A percentile compares a stretch with the other conserved stretches of the same genome.
Conservation (phyloP, 2,113 vertebrate genomes). For the Apistogramma diplotaenia region DNA sequence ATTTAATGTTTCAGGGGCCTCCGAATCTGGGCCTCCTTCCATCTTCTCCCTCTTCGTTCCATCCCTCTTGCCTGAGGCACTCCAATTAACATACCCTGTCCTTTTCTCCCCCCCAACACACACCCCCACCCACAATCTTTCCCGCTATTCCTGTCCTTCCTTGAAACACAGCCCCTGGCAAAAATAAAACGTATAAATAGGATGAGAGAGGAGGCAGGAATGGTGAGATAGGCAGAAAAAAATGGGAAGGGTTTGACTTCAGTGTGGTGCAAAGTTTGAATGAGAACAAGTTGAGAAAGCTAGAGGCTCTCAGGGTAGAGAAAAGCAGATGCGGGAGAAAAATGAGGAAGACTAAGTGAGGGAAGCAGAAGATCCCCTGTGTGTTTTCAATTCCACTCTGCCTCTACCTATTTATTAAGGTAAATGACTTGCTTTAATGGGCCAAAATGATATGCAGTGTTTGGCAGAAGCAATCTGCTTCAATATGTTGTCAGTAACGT, state of each 20-base stretch:
- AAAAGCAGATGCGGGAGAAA: background rate
- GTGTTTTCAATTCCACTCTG: constrained; percentile 52
- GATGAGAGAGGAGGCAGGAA: background rate
- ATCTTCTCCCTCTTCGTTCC: constrained; percentile 41
- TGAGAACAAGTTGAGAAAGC: constrained; percentile 11
- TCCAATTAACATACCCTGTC: constrained; percentile 73
- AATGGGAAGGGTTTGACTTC: constrained; percentile 4
- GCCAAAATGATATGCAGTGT: constrained; percentile 67
- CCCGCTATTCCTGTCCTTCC: constrained; percentile 25
- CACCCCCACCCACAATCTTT: constrained; percentile 10
- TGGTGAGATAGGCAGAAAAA: background rate
- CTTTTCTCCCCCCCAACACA: constrained; percentile 29
- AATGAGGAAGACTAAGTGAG: constrained; percentile 30
- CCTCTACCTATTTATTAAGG: constrained; percentile 64
- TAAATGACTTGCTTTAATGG: constrained; percentile 70
- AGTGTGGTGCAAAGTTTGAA: constrained; percentile 25
- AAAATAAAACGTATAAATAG: constrained; percentile 29
- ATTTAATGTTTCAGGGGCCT: constrained; percentile 76
- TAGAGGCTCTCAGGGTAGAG: background rate
- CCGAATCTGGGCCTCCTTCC: constrained; percentile 44
- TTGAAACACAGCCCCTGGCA: constrained; percentile 42
- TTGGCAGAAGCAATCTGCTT: constrained; percentile 69
- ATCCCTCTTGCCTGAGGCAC: constrained; percentile 57
- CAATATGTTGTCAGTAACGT: constrained; percentile 65
- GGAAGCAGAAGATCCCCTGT: constrained; percentile 20